phyloP scores from a whole-genome alignment of 2,113 vertebrate genomes.

The Phyllostomus discolor region DNA sequence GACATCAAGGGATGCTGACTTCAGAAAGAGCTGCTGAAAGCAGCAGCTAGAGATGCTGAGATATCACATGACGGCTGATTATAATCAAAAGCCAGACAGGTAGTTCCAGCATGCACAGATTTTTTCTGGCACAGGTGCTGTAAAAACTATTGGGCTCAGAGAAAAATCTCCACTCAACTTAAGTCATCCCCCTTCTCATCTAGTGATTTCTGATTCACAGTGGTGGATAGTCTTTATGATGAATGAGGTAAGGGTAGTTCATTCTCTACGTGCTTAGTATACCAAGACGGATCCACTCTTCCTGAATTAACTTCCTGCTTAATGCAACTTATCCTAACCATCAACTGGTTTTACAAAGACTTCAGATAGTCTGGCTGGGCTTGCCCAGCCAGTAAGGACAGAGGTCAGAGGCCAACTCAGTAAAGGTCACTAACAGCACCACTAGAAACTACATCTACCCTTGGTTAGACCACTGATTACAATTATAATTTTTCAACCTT shows the following conservation, averaged over 20 bases:
- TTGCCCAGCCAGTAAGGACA: background rate
- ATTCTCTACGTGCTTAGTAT: background rate
- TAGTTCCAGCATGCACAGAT: background rate
- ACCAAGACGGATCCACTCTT: background rate
- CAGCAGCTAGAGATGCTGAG: background rate
- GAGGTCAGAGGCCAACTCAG: background rate
- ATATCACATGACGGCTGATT: background rate
- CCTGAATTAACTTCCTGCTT: background rate
- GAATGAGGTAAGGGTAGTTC: background rate
- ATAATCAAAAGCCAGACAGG: background rate
- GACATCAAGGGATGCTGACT: background rate
- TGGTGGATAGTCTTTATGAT: rapidly evolving
- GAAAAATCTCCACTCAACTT: background rate
- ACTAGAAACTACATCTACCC: background rate
- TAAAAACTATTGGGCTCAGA: background rate
- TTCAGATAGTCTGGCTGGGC: background rate
- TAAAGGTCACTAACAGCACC: background rate
- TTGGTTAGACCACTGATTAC: background rate
- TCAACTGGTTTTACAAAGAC: background rate
- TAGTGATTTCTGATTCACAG: background rate
- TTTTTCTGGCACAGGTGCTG: background rate
- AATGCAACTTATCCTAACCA: background rate
- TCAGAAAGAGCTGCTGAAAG: background rate
- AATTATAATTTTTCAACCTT: background rate
- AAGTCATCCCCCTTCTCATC: background rate